phyloP scores from a whole-genome alignment of 1,140 invertebrate genomes.

The Dufourea novaeangliae region DNA sequence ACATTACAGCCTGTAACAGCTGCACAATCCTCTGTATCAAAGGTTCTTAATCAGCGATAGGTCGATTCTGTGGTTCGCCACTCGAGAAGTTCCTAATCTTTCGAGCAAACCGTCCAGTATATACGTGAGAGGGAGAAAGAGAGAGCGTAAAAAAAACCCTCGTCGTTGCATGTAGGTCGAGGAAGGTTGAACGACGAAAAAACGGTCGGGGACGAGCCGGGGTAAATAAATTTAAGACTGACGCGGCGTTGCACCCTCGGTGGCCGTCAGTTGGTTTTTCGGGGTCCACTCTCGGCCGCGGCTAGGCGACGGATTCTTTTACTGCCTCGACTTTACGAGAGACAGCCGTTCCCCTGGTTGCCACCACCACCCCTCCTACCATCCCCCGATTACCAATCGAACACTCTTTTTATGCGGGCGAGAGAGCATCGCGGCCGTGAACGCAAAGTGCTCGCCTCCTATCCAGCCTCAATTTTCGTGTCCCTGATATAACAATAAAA shows the following conservation, averaged over 20 bases:
- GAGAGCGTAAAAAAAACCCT: neutral
- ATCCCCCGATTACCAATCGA: slow-evolving; percentile 29
- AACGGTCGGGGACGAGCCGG: neutral
- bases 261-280: slow-evolving; percentile 23
- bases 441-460: slow-evolving; percentile 23
- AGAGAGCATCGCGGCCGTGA: neutral
- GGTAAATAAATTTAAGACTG: slow-evolving; percentile 42
- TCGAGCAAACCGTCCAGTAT: too few species aligned
- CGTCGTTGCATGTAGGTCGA: neutral
- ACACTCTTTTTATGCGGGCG: slow-evolving; percentile 23
- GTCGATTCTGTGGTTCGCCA: neutral
- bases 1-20: neutral
- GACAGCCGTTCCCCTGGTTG: neutral
- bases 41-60: neutral
- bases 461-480: slow-evolving; percentile 13
- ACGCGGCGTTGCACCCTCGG: neutral
- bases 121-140: neutral
- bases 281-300: neutral
- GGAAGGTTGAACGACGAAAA: slow-evolving; percentile 18
- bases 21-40: neutral
- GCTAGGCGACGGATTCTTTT: slow-evolving; percentile 24
- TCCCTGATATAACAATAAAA: slow-evolving; percentile 32
- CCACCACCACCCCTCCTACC: too few species aligned
- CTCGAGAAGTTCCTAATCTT: neutral
- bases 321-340: slow-evolving; percentile 30